Conservation (phyloP, 2,888 invertebrate genomes). For the Pristionchus exspectatus region DNA sequence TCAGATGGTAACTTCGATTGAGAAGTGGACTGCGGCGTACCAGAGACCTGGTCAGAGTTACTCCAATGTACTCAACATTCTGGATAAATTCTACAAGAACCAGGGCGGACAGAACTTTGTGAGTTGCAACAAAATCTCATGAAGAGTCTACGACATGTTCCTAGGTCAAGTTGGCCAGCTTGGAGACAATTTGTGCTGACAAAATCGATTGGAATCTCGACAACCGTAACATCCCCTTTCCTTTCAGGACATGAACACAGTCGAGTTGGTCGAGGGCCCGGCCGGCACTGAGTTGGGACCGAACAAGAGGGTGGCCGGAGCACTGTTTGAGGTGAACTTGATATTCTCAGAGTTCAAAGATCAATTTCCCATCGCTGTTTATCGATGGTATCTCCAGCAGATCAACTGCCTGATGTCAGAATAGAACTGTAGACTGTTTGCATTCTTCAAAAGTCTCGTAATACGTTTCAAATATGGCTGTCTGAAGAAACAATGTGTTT, state of each 20-base stretch:
- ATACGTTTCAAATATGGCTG: too few species aligned
- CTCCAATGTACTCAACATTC: conserved; percentile 61
- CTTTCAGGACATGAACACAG: conserved; percentile 38
- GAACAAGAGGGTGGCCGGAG: conserved; percentile 44
- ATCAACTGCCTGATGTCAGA: too few species aligned
- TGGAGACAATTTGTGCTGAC: background rate
- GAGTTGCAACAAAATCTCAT: background rate
- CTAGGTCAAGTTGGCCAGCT: background rate
- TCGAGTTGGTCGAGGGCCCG: conserved; percentile 38
- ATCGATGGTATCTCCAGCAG: too few species aligned
- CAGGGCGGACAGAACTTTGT: conserved; percentile 25
- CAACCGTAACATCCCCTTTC: background rate
- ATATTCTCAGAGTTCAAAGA: too few species aligned
- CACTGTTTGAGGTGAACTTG: conserved; percentile 28
- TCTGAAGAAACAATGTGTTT: too few species aligned
- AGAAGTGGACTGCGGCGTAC: conserved; percentile 59
- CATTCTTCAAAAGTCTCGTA: too few species aligned
- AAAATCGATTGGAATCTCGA: background rate
- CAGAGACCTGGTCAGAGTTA: conserved; percentile 65
- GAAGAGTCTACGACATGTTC: background rate
- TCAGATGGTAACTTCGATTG: conserved; percentile 33
- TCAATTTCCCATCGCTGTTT: too few species aligned
- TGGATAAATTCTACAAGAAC: conserved; percentile 39
- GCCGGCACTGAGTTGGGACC: conserved; percentile 45
- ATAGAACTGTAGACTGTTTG: too few species aligned